phyloP scores from a whole-genome alignment of 2,888 invertebrate genomes.

The Apoda limacodes region DNA sequence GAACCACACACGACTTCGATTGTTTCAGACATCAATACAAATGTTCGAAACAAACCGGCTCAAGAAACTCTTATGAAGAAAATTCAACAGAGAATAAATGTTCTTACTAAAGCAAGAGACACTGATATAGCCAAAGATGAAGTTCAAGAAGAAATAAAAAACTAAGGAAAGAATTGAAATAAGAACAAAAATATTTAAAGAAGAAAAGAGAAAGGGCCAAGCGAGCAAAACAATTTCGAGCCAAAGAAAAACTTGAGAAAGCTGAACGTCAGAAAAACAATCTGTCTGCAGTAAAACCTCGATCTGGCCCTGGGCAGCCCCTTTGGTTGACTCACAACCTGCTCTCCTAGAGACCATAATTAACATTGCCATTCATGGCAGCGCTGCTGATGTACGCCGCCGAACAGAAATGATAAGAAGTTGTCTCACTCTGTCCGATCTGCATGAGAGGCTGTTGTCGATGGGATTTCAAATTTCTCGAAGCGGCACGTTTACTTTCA shows the following conservation, averaged over 20 bases:
- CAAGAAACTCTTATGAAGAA: conserved; percentile 17
- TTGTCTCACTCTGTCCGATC: conserved; percentile 18
- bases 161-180: conserved; percentile 15
- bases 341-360: no score
- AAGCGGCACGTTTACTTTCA: conserved; percentile 15
- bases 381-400: no score
- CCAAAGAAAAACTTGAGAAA: conserved; percentile 15
- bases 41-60: conserved; percentile 15
- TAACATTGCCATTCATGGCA: no score
- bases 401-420: conserved; percentile 20
- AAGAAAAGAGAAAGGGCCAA: conserved; percentile 16
- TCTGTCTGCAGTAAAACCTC: no score
- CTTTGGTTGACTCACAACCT: no score
- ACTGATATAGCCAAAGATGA: no score
- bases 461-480: conserved; percentile 19
- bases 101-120: conserved; percentile 17
- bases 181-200: conserved; percentile 17
- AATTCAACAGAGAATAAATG: conserved; percentile 18
- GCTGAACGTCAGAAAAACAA: conserved; percentile 5
- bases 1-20: conserved; percentile 14
- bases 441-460: conserved; percentile 17
- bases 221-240: conserved; percentile 17
- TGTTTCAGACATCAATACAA: conserved; percentile 17
- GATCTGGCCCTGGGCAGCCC: conserved; percentile 20
- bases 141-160: conserved; percentile 16